Conservation (phyloP, 1,140 invertebrate genomes). For the Melanaphis sacchari region DNA sequence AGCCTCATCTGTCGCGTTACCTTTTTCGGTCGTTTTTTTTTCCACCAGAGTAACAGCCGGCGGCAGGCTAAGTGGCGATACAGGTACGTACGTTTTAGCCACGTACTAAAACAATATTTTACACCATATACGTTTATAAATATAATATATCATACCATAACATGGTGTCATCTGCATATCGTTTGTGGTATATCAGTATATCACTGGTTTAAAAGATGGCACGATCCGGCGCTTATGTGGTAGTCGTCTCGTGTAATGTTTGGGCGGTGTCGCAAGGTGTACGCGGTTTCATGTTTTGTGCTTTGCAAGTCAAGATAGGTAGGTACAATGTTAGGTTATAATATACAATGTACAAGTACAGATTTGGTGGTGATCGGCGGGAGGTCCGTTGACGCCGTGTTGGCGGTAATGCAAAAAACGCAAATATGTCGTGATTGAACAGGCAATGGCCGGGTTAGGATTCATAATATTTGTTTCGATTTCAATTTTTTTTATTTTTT, state of each 20-base stretch:
- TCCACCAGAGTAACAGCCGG: background rate
- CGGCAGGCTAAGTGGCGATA: background rate
- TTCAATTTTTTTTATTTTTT: background rate
- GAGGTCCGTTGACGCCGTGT: background rate
- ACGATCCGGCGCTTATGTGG: background rate
- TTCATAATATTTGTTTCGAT: background rate
- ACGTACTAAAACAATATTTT: background rate
- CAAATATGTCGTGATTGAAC: background rate
- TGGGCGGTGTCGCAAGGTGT: background rate
- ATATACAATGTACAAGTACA: background rate
- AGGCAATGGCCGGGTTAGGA: background rate
- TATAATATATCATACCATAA: background rate
- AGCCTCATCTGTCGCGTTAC: background rate
- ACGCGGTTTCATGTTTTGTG: background rate
- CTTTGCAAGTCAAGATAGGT: background rate
- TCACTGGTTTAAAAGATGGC: background rate
- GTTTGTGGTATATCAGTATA: background rate
- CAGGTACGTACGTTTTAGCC: background rate
- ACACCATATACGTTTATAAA: background rate
- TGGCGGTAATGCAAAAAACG: background rate
- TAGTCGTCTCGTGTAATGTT: background rate
- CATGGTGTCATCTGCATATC: background rate
- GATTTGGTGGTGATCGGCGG: background rate
- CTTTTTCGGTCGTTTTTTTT: slow-evolving; percentile 33
- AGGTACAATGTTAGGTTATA: background rate